Percentiles rank a stretch among this genome's conserved stretches.
phyloP scores from a whole-genome alignment of 2,113 vertebrate species.

The Oenanthe melanoleuca region DNA sequence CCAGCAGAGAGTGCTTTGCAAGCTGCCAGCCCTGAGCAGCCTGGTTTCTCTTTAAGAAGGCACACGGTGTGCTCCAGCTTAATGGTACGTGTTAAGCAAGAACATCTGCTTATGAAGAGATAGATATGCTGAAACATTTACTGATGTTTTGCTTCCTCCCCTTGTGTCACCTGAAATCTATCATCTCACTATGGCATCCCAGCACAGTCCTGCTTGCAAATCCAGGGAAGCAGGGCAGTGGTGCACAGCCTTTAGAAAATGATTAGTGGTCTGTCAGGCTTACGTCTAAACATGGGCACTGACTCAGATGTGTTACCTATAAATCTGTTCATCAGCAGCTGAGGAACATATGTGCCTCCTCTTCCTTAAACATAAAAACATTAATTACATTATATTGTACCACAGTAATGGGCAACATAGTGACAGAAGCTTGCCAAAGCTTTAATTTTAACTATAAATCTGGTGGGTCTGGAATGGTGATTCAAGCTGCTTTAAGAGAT shows the following conservation, averaged over 20 bases:
- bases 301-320: slow-evolving; percentile 61
- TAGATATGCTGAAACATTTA: slow-evolving; percentile 64
- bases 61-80: background rate
- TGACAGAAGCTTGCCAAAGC: slow-evolving; percentile 60
- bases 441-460: slow-evolving; percentile 70
- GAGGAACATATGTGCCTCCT: slow-evolving; percentile 66
- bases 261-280: slow-evolving; percentile 68
- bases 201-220: slow-evolving; percentile 23
- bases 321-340: slow-evolving; percentile 69
- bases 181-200: slow-evolving; percentile 38
- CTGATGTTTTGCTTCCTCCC: slow-evolving; percentile 70
- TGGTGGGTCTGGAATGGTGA: slow-evolving; percentile 5
- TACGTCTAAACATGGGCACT: slow-evolving; percentile 46
- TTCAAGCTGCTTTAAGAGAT: slow-evolving; percentile 48
- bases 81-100: slow-evolving; percentile 44
- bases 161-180: slow-evolving; percentile 66
- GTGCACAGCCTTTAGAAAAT: slow-evolving; percentile 60
- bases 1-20: background rate
- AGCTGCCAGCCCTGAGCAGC: background rate
- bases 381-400: slow-evolving; percentile 70
- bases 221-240: slow-evolving; percentile 22
- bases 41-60: slow-evolving; percentile 15
- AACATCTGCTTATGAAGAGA: slow-evolving; percentile 71
- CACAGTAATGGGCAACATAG: slow-evolving; percentile 28
- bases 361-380: slow-evolving; percentile 72